These are phyloP conservation scores for Smittia sp. DNA, from an alignment of 2,888 invertebrate species.

Conservation along the genomic window DNA sequence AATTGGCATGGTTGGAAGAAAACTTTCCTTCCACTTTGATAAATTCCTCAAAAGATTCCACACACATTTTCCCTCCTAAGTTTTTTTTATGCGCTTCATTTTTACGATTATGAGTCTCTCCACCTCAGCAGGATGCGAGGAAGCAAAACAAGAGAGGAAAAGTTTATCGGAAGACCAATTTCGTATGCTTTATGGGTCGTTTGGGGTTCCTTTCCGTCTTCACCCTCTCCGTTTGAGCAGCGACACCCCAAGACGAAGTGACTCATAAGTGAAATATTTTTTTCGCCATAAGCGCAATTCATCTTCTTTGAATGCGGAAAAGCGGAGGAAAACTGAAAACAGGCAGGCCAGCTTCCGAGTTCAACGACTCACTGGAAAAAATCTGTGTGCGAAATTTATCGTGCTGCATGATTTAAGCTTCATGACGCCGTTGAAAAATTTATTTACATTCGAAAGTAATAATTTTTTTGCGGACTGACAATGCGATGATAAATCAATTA, in stretches of 20 bases:
- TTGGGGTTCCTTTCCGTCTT: background rate
- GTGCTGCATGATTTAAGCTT: background rate
- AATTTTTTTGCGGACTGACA: no score
- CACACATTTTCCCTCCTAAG: constrained; percentile 11
- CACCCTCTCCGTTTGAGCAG: background rate
- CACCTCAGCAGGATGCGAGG: background rate
- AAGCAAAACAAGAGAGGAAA: background rate
- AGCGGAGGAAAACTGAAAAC: background rate
- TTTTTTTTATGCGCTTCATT: constrained; percentile 10
- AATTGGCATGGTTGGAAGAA: constrained; percentile 4
- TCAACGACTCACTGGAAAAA: background rate
- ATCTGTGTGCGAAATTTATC: background rate
- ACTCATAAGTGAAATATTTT: constrained; percentile 9
- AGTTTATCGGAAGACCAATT: background rate
- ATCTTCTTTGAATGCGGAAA: background rate
- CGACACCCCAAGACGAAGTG: background rate
- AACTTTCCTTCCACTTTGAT: constrained; percentile 4
- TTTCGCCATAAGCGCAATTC: background rate
- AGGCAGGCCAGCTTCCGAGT: background rate
- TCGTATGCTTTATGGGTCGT: background rate
- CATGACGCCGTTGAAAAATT: background rate
- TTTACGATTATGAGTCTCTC: constrained; percentile 26
- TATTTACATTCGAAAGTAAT: no score
- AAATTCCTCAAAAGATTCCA: background rate
- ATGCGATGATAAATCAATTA: no score